Base-by-base conservation (phyloP, 2,888 invertebrate genomes). In the Bruchidius siliquastri region DNA sequence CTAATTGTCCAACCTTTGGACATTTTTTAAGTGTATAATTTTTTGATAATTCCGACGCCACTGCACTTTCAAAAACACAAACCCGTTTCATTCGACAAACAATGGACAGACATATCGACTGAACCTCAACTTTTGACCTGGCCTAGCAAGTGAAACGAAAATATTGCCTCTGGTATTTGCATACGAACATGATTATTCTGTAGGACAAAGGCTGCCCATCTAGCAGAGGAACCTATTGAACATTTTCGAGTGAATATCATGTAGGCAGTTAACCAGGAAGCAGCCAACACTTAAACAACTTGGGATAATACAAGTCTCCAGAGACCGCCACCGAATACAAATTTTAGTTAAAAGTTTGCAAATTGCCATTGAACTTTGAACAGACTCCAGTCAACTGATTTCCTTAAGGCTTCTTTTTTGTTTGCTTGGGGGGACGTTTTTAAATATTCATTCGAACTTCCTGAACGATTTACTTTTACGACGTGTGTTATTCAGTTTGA, bases 261-360 rank as follows among this genome's bases (percentile, higher is more conserved):
- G 79, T 79, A 77, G 49, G 49, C 49, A 49, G 49, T 78, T 79
- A 77, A 76, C 77, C 79, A 77, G 76, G 74, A 79, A 79, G 79
- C 75, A 77, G 78, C 80, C 78, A 77, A 79, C 78, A 79, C 81
- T 81, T 82, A 81, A 49, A 49, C 49, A 49, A 49, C 49, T 49
- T 49, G 67, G 81, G 81, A 82, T 83, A 83, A 83, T 82, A 82
- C 83, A 82, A 83, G 83, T 82, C 83, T 82, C 81, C 81, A 79
- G 74, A 81, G 81, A 80, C 80, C 82, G 80, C 81, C 79, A 79
- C 81, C 82, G 84, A 84, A 84, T 84, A 84, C 84, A 84, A 84
- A 84, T 84, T 84, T 84, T 83, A 81, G 83, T 84, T 84, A 83
- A 84, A 84, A 84, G 82, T 83, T 83, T 79, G 79, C 81, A 82